Base-by-base conservation (phyloP, 2,888 invertebrate species). In the Phrixothrix hirtus region DNA sequence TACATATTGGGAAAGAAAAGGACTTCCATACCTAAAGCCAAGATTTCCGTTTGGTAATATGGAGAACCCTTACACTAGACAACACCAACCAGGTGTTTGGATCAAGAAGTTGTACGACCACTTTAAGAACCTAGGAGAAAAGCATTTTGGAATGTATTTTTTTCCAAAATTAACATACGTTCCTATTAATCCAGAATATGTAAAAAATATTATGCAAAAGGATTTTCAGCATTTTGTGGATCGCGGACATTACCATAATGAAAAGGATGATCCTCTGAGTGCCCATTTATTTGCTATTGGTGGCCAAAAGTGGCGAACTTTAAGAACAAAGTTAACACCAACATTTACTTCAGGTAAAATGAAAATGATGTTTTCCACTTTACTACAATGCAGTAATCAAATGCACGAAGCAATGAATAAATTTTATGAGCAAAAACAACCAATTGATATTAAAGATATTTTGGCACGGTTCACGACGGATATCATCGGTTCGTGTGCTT, bases 381-480 rank as follows among this genome's bases (percentile, higher is more conserved):
- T 34, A 16, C 5, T 34, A 3, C 27, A 39, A 12, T 39, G 46
- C 16, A 14, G 31, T 5, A 7, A 25, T 9, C 39, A 30, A n/a
- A 31, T 48, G 32, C n/a, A 11, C 7, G 14, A 41, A 6, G 13
- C 17, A 6, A 14, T 41, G 11, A 11, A 31, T 1, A 7, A 25
- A 25, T 25, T 25, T 25, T 31, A 13, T 47, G 52, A 69, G 0
- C 74, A 75, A 0, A 68, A 65, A 16, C 55, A 61, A 7, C 37
- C 59, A 3, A 45, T 71, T 6, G 65, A 69, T 25, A 60, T 67
- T 13, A 67, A 79, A 5, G 79, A 82, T 26, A 11, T 27, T 1
- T 1, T 27, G 2, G 27, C 27, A 1, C 10, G 26, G 5, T 27
- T 26, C n/a, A n/a, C n/a, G n/a, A n/a, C n/a, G n/a, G n/a, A n/a